These are phyloP conservation scores for Formicarius rufipectus DNA, from an alignment of 2,113 vertebrate species.

Conservation along the genomic window DNA sequence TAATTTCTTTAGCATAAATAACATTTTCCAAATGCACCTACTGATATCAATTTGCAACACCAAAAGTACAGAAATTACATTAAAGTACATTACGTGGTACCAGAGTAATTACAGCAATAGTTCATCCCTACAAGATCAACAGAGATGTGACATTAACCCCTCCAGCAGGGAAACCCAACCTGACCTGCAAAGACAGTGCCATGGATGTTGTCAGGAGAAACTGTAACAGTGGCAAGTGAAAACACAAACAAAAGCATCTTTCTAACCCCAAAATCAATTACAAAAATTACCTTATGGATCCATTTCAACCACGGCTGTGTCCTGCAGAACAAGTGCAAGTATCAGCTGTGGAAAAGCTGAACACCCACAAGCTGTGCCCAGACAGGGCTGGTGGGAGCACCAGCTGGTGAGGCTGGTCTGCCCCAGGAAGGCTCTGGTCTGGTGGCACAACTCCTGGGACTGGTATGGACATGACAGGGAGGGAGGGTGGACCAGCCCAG, in stretches of 20 bases:
- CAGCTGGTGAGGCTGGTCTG: neutral
- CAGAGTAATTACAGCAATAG: neutral
- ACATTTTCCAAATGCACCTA: neutral
- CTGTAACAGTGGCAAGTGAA: neutral
- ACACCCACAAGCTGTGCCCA: neutral
- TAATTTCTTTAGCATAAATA: neutral
- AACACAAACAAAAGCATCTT: neutral
- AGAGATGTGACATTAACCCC: neutral
- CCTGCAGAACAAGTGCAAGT: neutral
- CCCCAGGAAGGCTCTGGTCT: neutral
- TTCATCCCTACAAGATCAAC: neutral
- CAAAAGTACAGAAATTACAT: neutral
- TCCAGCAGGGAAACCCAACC: neutral
- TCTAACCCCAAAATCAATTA: neutral
- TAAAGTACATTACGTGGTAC: neutral
- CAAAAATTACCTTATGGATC: neutral
- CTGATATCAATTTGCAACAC: neutral
- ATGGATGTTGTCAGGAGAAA: neutral
- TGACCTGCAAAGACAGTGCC: neutral
- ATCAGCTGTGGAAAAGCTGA: neutral
- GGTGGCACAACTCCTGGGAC: neutral
- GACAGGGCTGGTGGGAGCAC: neutral
- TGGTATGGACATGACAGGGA: accelerated
- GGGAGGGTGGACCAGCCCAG: neutral
- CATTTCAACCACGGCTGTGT: neutral